Conservation (phyloP, 2,888 invertebrate species). For the Arctia plantaginis region DNA sequence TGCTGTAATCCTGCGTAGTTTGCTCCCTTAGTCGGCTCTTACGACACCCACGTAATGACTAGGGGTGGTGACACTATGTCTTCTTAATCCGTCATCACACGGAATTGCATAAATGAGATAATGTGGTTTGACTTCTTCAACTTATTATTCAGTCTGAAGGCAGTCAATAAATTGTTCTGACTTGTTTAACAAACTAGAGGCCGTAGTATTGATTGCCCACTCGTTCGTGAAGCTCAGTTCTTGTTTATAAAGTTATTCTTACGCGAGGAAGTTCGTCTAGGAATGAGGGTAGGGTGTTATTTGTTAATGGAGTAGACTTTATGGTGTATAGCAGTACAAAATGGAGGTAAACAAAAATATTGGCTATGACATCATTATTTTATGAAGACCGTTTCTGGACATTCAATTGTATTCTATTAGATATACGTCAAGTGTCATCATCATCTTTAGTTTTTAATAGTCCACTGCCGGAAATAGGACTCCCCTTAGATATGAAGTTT, state of each 20-base stretch:
- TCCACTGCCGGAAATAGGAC: too few relatives aligned
- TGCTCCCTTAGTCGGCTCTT: too few relatives aligned
- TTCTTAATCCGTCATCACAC: too few relatives aligned
- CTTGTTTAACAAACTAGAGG: slow-evolving; percentile 20
- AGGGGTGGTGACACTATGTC: too few relatives aligned
- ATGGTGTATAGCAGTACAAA: background rate
- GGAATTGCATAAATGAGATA: too few relatives aligned
- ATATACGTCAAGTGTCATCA: too few relatives aligned
- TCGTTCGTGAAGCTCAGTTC: background rate
- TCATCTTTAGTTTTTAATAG: too few relatives aligned
- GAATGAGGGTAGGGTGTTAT: slow-evolving; percentile 6
- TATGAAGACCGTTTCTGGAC: background rate
- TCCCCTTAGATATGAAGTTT: too few relatives aligned
- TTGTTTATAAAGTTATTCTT: background rate
- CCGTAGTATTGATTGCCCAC: slow-evolving; percentile 22
- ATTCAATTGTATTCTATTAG: too few relatives aligned
- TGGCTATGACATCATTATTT: background rate
- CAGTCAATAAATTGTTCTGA: slow-evolving; percentile 23
- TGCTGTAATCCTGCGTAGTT: too few relatives aligned
- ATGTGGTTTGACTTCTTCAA: slow-evolving; percentile 12
- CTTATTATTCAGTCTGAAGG: slow-evolving; percentile 16
- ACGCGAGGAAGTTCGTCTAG: background rate
- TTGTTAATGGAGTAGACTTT: background rate
- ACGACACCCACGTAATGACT: too few relatives aligned
- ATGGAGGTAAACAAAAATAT: background rate